These are phyloP conservation scores for Onychorhynchus coronatus DNA, from an alignment of 2,113 vertebrate genomes.

Conservation along the genomic window DNA sequence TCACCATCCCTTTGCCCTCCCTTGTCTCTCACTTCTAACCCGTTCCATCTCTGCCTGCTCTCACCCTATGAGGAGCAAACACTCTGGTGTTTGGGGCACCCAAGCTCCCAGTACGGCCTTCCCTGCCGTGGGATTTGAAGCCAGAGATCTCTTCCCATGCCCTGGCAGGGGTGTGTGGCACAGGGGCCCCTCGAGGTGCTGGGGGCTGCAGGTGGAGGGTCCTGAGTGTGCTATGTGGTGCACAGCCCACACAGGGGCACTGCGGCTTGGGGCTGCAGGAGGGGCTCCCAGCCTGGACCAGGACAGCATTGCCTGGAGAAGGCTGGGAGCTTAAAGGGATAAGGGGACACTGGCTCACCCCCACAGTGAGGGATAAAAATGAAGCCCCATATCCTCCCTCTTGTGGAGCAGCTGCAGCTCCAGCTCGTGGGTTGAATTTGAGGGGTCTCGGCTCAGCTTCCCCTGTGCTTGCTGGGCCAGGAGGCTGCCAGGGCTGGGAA, in stretches of 20 bases:
- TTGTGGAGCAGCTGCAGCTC: fast-evolving
- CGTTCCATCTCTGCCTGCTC: background rate
- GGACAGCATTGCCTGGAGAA: background rate
- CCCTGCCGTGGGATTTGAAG: fast-evolving
- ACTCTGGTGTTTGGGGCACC: fast-evolving
- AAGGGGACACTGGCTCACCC: fast-evolving
- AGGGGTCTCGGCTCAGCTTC: background rate
- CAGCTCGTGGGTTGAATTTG: background rate
- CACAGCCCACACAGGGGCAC: constrained; percentile 61
- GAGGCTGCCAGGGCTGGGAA: background rate
- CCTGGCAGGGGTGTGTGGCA: background rate
- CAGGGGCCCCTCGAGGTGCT: fast-evolving
- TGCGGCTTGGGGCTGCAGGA: background rate
- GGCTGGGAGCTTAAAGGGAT: background rate
- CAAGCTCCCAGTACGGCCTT: fast-evolving
- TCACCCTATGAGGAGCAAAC: fast-evolving
- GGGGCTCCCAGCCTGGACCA: background rate
- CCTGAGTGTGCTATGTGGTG: background rate
- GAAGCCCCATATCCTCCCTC: background rate
- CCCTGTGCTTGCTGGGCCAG: background rate
- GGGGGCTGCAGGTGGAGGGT: fast-evolving
- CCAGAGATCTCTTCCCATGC: background rate
- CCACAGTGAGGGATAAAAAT: fast-evolving
- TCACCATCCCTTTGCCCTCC: fast-evolving
- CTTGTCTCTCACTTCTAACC: background rate